phyloP scores from a whole-genome alignment of 2,113 vertebrate species.

The Zingel zingel region DNA sequence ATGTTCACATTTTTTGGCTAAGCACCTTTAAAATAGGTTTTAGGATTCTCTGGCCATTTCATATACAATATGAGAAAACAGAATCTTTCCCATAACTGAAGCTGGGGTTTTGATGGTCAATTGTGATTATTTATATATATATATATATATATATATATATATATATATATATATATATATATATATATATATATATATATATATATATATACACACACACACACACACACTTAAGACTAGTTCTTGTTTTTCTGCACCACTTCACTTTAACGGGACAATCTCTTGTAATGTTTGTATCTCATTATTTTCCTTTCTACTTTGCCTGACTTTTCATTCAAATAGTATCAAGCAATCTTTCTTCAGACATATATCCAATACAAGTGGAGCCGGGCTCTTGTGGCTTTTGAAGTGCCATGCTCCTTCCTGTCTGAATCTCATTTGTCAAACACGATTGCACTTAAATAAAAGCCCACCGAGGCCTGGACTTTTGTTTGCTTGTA shows the following conservation, averaged over 20 bases:
- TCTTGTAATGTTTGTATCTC: constrained; percentile 36
- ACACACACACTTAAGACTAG: background rate
- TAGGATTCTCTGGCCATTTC: constrained; percentile 6
- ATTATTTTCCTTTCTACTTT: constrained; percentile 52
- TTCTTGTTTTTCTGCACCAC: constrained; percentile 7
- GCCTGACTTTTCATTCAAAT: constrained; percentile 49
- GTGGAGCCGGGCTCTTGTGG: constrained; percentile 43
- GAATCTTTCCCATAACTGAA: background rate
- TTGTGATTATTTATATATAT: too few relatives aligned
- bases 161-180: too few relatives aligned
- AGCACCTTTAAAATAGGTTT: background rate
- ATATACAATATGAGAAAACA: background rate
- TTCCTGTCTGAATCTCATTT: constrained; percentile 75
- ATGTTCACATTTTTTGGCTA: too few relatives aligned
- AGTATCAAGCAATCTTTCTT: constrained; percentile 64
- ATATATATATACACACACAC: too few relatives aligned
- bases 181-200: too few relatives aligned
- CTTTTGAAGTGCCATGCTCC: constrained; percentile 61
- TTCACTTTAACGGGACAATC: background rate
- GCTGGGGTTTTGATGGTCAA: background rate
- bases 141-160: too few relatives aligned
- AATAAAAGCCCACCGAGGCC: constrained; percentile 66
- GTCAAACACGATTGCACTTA: constrained; percentile 78
- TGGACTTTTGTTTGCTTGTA: constrained; percentile 59
- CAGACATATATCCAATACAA: constrained; percentile 64